A percentile compares a stretch with the other conserved stretches of the same genome.
Conservation (phyloP, 2,113 vertebrate species). For the Zonotrichia leucophrys region DNA sequence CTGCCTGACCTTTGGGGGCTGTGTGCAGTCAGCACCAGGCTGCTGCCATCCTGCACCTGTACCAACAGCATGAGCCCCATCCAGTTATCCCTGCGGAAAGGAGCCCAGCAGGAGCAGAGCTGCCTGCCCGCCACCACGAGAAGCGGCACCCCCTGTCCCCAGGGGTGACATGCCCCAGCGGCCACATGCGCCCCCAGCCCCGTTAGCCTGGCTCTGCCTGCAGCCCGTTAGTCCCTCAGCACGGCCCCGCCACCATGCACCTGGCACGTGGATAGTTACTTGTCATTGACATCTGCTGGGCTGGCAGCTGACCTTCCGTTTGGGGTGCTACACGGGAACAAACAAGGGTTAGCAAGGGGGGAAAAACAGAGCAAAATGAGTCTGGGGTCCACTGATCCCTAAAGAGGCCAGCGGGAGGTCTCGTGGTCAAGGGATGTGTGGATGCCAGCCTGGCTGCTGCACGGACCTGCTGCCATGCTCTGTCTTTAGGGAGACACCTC, state of each 20-base stretch:
- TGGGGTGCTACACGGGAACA: conserved; percentile 81
- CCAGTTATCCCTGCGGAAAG: rapidly evolving
- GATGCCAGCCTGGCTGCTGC: neutral
- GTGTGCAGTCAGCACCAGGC: neutral
- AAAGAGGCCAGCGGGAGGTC: rapidly evolving
- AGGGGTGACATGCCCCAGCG: neutral
- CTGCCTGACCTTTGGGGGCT: neutral
- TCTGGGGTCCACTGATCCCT: neutral
- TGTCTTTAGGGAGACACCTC: neutral
- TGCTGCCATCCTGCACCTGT: neutral
- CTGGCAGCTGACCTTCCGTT: conserved; percentile 80
- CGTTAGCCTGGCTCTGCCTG: neutral
- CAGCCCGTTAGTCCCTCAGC: conserved; percentile 71
- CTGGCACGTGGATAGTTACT: conserved; percentile 84
- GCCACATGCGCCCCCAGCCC: conserved; percentile 46
- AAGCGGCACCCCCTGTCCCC: neutral
- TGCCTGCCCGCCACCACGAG: neutral
- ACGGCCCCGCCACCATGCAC: conserved; percentile 88
- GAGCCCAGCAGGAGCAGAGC: neutral
- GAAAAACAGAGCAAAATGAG: neutral
- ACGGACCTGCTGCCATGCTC: rapidly evolving
- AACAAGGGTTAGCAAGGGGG: conserved; percentile 71
- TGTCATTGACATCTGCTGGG: conserved; percentile 86
- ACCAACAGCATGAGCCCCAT: neutral
- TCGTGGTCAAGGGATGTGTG: rapidly evolving